Conservation (phyloP, 2,888 invertebrate species). For the Neoaliturus tenellus region DNA sequence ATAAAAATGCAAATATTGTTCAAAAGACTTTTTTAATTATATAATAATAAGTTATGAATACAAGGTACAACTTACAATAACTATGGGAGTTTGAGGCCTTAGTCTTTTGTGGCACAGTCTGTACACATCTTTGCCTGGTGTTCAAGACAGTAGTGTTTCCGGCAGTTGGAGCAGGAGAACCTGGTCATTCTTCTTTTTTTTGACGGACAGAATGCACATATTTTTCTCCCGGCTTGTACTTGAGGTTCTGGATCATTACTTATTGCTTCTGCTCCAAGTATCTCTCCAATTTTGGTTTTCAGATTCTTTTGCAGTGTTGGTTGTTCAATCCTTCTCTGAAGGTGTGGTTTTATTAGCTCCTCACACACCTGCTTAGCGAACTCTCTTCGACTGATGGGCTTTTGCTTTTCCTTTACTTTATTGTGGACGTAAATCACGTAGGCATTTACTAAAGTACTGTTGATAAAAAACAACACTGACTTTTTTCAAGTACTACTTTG, state of each 20-base stretch:
- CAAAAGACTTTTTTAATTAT: no score
- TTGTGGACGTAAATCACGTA: conserved; percentile 47
- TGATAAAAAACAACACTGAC: no score
- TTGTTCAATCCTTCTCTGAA: conserved; percentile 34
- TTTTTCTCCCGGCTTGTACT: conserved; percentile 30
- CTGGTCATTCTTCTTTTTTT: conserved; percentile 53
- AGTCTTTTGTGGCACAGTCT: conserved; percentile 4
- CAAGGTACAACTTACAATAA: no score
- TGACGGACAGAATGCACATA: conserved; percentile 50
- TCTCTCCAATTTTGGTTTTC: conserved; percentile 36
- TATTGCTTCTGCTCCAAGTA: conserved; percentile 42
- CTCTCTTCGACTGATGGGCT: conserved; percentile 27
- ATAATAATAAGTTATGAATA: no score
- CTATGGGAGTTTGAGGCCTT: background rate
- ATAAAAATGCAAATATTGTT: no score
- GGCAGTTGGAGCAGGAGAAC: conserved; percentile 32
- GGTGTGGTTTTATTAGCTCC: conserved; percentile 43
- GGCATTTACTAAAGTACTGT: conserved; percentile 50
- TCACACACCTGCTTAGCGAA: conserved; percentile 40
- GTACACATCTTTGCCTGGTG: conserved; percentile 49
- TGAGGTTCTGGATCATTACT: conserved; percentile 14
- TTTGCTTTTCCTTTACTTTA: conserved; percentile 38
- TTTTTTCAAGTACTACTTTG: no score
- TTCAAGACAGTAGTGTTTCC: conserved; percentile 21
- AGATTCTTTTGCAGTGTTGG: conserved; percentile 35